These are phyloP conservation scores for Arctocebus calabarensis DNA, from an alignment of 2,797 vertebrate species.

Conservation along the genomic window DNA sequence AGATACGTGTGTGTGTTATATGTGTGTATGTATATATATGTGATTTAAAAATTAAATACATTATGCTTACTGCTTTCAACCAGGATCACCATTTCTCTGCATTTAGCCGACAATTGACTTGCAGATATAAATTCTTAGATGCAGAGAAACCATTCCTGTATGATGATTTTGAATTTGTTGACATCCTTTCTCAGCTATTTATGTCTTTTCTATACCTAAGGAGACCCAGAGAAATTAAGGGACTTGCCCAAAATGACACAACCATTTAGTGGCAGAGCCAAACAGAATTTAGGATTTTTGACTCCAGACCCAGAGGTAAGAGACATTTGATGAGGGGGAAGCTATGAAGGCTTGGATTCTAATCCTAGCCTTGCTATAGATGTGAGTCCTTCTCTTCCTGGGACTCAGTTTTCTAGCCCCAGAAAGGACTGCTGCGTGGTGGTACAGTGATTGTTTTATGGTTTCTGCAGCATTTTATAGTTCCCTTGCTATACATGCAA, in stretches of 20 bases:
- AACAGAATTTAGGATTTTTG: background rate
- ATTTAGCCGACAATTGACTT: background rate
- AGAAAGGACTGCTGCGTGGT: background rate
- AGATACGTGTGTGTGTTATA: too few relatives aligned
- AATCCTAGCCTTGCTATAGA: background rate
- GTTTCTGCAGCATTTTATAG: background rate
- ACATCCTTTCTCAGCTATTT: slow-evolving; percentile 21
- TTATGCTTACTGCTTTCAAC: background rate
- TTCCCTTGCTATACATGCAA: background rate
- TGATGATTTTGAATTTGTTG: slow-evolving; percentile 45
- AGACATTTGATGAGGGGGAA: background rate
- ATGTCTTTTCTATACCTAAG: slow-evolving; percentile 6
- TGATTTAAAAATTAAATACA: background rate
- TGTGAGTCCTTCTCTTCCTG: background rate
- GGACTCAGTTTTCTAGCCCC: background rate
- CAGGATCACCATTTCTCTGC: background rate
- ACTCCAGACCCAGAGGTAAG: background rate
- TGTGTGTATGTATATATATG: background rate
- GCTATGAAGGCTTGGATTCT: background rate
- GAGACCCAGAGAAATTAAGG: slow-evolving; percentile 44
- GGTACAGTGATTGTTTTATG: background rate
- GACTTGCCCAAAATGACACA: slow-evolving; percentile 37
- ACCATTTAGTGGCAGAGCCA: background rate
- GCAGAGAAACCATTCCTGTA: slow-evolving; percentile 13
- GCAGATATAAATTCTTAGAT: background rate